Evolutionary conservation across 1,140 invertebrate species (phyloP), one percentile per base, ranked within the genome.

Genomic region (Eciton burchellii): DNA sequence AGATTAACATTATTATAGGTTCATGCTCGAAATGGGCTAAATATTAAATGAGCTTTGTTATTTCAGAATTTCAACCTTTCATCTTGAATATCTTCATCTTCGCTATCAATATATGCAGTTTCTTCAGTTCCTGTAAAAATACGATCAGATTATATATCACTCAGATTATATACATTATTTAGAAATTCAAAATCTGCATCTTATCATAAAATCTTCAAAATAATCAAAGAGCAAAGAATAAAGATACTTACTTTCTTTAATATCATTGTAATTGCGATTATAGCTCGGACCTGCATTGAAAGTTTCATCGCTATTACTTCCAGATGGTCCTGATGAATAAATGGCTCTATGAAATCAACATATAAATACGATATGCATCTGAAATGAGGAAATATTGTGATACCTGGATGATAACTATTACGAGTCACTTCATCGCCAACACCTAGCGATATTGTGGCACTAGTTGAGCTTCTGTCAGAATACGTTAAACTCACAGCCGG

Each of bases 401-500:
- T 83, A 94, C 93, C 93, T 79, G 92, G 84, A 85, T 89, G 91
- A 87, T 91, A 93, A 88, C 62, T 87, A 24, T 94, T 90, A 19
- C 94, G 90, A 21, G 91, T 93, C 6, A 94, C 88, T 91, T 95
- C 94, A 85, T 95, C 92, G 0, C 91, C 94, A 43, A 95, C 94
- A 70, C 93, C 94, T 60, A 95, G 89, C 16, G 94, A 94, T 87
- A 95, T 95, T 6, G 93, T 92, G 21, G 95, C 94, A 82, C 91
- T 94, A 16, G 93, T 94, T 21, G 94, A 94, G 82, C 94, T 94
- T 88, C 93, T 94, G 70, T 94, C 94, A 16, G 94, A 94, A 86
- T 94, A 95, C 56, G 92, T 94, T 76, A 95, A 91, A 90, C 93
- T 95, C 2, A 96, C 95, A 62, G 95, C 94, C 71, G 96, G 95